Evolutionary conservation across 2,888 invertebrate species (phyloP).

Genomic region (Miltochrista miniata): DNA sequence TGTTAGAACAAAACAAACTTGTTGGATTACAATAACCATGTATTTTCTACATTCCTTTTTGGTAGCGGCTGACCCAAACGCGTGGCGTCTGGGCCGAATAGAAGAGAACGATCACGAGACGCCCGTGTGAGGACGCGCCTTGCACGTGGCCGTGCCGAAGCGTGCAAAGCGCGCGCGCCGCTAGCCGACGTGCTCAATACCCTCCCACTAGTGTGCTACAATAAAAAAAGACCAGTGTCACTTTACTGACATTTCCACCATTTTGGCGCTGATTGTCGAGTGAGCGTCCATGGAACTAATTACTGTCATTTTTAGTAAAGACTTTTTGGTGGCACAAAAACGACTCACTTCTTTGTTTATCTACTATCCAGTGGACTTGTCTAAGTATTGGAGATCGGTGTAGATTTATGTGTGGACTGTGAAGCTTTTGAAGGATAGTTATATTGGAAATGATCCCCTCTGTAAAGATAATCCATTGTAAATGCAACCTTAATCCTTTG

Average conservation of each 20-base stretch:
- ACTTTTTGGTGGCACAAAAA: too few relatives aligned
- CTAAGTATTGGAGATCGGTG: too few relatives aligned
- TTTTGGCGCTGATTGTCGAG: neutral
- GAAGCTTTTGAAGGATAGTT: slow-evolving; percentile 15
- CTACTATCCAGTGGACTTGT: too few relatives aligned
- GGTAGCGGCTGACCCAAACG: slow-evolving; percentile 89
- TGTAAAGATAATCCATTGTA: neutral
- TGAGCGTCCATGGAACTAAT: too few relatives aligned
- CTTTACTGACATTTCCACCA: neutral
- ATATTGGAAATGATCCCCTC: too few relatives aligned
- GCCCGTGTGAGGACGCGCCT: slow-evolving; percentile 86
- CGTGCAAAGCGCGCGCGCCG: slow-evolving; percentile 43
- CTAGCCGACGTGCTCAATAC: slow-evolving; percentile 17
- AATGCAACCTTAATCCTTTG: neutral
- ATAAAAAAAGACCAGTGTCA: too few relatives aligned
- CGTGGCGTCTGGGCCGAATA: slow-evolving; percentile 91
- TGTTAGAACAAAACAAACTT: neutral
- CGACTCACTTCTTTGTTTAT: too few relatives aligned
- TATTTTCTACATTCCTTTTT: neutral
- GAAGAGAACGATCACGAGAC: slow-evolving; percentile 93
- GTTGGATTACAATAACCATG: neutral
- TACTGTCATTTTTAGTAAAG: too few relatives aligned
- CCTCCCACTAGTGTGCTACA: neutral
- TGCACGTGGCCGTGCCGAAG: slow-evolving; percentile 62
- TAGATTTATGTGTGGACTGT: neutral